Conservation (phyloP, 2,888 invertebrate species). For the Eudasyphora cyanicolor region DNA sequence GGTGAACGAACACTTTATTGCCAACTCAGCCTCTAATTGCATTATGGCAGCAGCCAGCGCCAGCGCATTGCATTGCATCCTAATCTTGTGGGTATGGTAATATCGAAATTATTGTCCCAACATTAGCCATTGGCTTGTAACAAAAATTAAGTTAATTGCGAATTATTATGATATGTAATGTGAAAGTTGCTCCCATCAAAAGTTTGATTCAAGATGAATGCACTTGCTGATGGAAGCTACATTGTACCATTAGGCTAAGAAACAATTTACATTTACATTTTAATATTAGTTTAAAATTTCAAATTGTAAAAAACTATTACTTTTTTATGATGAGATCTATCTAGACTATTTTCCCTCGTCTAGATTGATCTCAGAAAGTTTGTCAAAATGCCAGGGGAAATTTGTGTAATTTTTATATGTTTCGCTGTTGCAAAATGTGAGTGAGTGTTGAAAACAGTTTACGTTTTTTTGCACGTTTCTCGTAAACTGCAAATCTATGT, state of each 20-base stretch:
- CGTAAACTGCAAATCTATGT: not conserved
- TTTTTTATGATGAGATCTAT: no score
- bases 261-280: no score
- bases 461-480: no score
- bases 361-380: not conserved
- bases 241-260: no score
- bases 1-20: conserved; percentile 10
- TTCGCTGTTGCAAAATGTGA: not conserved
- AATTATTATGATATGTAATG: no score
- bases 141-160: not conserved
- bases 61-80: not conserved
- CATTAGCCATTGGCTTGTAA: not conserved
- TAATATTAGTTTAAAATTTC: no score
- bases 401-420: not conserved
- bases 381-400: conserved; percentile 7
- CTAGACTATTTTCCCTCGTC: no score
- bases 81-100: not conserved
- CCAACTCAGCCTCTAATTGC: not conserved
- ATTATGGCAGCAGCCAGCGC: not conserved
- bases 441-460: no score
- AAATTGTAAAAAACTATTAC: no score
- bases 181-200: not conserved
- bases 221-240: no score
- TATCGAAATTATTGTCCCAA: not conserved
- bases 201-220: no score